These are phyloP conservation scores for Ligdia adustata DNA, from an alignment of 2,888 invertebrate species.

Conservation along the genomic window DNA sequence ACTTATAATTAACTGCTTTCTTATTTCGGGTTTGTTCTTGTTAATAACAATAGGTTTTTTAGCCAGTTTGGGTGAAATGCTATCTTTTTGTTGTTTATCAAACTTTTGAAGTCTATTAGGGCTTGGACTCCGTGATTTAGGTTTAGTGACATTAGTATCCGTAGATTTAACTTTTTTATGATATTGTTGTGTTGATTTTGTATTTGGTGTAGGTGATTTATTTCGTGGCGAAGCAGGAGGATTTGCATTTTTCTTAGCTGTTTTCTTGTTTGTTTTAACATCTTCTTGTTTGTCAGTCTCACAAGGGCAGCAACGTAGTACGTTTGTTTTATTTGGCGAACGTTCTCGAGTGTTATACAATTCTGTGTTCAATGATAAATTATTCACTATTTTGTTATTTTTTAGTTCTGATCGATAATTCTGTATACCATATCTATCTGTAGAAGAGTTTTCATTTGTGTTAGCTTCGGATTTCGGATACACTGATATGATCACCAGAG, in stretches of 20 bases:
- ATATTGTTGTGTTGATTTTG: constrained; percentile 7
- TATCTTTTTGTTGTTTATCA: constrained; percentile 1
- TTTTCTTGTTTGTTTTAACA: constrained; percentile 4
- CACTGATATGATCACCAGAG: constrained; percentile 72
- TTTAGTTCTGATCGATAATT: not conserved
- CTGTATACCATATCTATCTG: constrained; percentile 11
- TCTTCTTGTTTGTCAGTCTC: not conserved
- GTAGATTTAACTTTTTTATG: not conserved
- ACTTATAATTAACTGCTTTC: constrained; percentile 2
- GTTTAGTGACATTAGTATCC: not conserved
- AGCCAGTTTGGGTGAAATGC: not conserved
- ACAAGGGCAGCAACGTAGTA: not conserved
- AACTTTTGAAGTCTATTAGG: not conserved
- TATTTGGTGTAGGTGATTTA: constrained; percentile 20
- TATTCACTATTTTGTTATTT: not conserved
- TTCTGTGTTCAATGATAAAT: not conserved
- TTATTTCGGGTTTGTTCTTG: not conserved
- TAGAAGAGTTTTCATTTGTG: not conserved
- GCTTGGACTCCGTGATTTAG: constrained; percentile 5
- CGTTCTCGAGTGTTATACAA: not conserved
- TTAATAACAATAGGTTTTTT: not conserved
- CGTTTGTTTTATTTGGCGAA: not conserved
- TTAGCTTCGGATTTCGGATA: constrained; percentile 55
- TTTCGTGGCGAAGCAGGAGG: constrained; percentile 8
- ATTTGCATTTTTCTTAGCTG: constrained; percentile 23